phyloP scores from a whole-genome alignment of 1,140 invertebrate genomes.

The Neodiprion fabricii region DNA sequence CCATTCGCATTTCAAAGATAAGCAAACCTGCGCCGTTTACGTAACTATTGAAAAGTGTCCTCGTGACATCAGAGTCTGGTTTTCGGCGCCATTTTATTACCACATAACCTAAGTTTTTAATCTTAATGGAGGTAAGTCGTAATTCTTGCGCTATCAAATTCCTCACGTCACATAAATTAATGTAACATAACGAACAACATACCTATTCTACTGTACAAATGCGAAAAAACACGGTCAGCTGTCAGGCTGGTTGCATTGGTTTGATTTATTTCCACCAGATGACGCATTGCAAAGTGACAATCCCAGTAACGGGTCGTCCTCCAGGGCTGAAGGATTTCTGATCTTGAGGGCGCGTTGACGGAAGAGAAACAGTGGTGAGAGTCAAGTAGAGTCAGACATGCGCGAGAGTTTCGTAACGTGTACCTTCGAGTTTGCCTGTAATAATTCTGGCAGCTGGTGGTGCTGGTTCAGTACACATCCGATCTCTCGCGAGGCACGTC shows the following conservation, averaged over 20 bases:
- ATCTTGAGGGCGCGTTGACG: slow-evolving; percentile 1
- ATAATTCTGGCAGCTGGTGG: background rate
- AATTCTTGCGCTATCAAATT: too few relatives aligned
- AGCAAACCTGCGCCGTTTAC: too few relatives aligned
- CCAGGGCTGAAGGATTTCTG: background rate
- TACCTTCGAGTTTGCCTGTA: background rate
- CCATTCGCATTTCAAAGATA: too few relatives aligned
- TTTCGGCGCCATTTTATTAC: too few relatives aligned
- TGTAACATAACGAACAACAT: too few relatives aligned
- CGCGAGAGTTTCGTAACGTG: background rate
- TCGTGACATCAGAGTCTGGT: too few relatives aligned
- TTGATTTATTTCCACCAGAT: background rate
- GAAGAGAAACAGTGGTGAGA: background rate
- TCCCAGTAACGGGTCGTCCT: background rate
- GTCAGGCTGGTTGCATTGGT: background rate
- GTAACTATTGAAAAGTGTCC: too few relatives aligned
- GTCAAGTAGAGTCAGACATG: background rate
- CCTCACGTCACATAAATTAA: too few relatives aligned
- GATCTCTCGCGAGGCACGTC: background rate
- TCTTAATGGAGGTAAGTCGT: too few relatives aligned
- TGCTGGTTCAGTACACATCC: background rate
- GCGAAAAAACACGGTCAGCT: background rate
- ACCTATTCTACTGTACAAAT: too few relatives aligned
- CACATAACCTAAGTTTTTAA: too few relatives aligned
- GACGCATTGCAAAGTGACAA: background rate